A percentile compares a stretch with the other conserved stretches of the same genome.
Conservation (phyloP, 2,797 vertebrate genomes). For the Centropyge bicolor region DNA sequence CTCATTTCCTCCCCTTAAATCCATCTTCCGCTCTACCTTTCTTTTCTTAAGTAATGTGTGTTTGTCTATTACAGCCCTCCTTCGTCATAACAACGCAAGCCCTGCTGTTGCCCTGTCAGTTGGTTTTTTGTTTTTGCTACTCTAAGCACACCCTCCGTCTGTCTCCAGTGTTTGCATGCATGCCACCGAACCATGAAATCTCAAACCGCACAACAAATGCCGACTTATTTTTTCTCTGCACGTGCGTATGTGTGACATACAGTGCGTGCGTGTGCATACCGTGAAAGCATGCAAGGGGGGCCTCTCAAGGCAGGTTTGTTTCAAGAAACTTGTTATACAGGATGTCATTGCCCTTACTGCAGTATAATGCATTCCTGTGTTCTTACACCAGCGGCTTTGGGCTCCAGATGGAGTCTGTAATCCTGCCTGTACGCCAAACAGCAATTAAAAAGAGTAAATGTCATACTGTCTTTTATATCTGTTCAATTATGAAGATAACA, state of each 20-base stretch:
- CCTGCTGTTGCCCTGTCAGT: slow-evolving; percentile 41
- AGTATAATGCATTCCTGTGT: slow-evolving; percentile 56
- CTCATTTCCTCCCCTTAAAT: slow-evolving; percentile 44
- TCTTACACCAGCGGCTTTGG: slow-evolving; percentile 31
- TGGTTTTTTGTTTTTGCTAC: slow-evolving; percentile 52
- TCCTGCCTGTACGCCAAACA: slow-evolving; percentile 35
- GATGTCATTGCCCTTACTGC: slow-evolving; percentile 52
- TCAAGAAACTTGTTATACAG: slow-evolving; percentile 63
- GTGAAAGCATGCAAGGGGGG: slow-evolving; percentile 28
- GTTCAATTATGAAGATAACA: slow-evolving; percentile 2
- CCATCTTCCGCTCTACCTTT: slow-evolving; percentile 33
- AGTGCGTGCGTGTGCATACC: slow-evolving; percentile 5
- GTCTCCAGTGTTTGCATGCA: slow-evolving; percentile 44
- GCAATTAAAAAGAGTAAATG: slow-evolving; percentile 19
- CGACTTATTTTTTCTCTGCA: slow-evolving; percentile 28
- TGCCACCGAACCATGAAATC: slow-evolving; percentile 52
- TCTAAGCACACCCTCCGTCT: slow-evolving; percentile 51
- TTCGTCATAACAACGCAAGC: slow-evolving; percentile 45
- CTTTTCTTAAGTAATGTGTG: slow-evolving; percentile 23
- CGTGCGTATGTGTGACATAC: slow-evolving; percentile 9
- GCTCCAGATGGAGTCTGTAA: slow-evolving; percentile 40
- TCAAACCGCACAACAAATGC: slow-evolving; percentile 47
- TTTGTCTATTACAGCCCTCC: slow-evolving; percentile 25
- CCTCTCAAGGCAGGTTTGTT: slow-evolving; percentile 51
- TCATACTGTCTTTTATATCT: slow-evolving; percentile 22